Evolutionary conservation across 1,140 invertebrate genomes (phyloP).

Genomic region (Chelonus insularis): DNA sequence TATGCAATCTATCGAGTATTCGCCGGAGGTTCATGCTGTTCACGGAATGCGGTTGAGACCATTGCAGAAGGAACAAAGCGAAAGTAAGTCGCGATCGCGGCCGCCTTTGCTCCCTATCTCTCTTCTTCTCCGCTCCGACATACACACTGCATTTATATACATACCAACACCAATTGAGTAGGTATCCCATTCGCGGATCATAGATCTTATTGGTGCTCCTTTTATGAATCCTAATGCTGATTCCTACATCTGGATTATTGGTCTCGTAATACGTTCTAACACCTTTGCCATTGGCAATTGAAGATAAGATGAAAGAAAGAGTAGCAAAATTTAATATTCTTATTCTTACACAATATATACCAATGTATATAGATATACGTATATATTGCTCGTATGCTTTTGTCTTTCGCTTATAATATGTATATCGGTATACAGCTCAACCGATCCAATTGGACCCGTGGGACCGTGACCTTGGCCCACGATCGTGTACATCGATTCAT

Average conservation of each 20-base stretch:
- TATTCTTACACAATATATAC: no score
- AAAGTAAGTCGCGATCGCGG: conserved; percentile 38
- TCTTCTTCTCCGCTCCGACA: conserved; percentile 14
- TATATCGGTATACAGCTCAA: not conserved
- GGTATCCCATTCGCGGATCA: conserved; percentile 13
- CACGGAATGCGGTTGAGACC: conserved; percentile 39
- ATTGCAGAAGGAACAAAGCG: conserved; percentile 39
- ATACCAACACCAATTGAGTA: conserved; percentile 10
- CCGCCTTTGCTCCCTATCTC: conserved; percentile 25
- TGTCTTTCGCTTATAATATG: not conserved
- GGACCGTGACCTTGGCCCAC: conserved; percentile 37
- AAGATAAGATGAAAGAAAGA: not conserved
- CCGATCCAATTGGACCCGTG: conserved; percentile 37
- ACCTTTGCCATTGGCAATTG: no score
- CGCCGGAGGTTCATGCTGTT: conserved; percentile 34
- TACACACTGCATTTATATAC: conserved; percentile 6
- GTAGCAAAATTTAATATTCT: no score
- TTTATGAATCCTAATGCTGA: conserved; percentile 17
- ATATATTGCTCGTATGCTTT: not conserved
- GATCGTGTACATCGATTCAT: conserved; percentile 28
- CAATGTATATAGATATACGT: no score
- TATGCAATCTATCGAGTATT: conserved; percentile 18
- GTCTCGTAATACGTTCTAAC: not conserved
- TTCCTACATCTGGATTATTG: not conserved
- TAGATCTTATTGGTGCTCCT: conserved; percentile 11